Conservation (phyloP, 2,797 vertebrate species). For the Aphelocoma californica region DNA sequence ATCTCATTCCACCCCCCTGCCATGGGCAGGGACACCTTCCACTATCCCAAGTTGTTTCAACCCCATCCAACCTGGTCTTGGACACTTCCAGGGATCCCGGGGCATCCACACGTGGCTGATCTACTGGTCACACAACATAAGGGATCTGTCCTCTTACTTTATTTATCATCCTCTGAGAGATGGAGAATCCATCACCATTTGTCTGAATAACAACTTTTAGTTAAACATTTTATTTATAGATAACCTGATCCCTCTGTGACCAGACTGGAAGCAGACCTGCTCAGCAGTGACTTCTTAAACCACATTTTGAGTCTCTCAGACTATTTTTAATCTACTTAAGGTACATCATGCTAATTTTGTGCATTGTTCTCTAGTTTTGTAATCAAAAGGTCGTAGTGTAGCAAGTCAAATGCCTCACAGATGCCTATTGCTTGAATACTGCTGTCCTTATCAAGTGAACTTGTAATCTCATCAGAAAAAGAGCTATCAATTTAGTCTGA, state of each 20-base stretch:
- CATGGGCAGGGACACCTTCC: not conserved
- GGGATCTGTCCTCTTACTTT: not conserved
- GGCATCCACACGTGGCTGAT: not conserved
- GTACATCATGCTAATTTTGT: not conserved
- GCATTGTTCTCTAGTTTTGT: not conserved
- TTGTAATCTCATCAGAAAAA: slow-evolving; percentile 38
- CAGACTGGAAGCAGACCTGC: not conserved
- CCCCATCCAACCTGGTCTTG: accelerated
- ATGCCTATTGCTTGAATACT: not conserved
- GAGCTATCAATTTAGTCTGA: not conserved
- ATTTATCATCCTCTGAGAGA: not conserved
- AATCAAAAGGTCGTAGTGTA: not conserved
- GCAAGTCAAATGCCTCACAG: not conserved
- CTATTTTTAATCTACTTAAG: slow-evolving; percentile 15
- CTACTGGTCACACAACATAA: not conserved
- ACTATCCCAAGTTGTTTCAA: not conserved
- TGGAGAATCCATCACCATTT: not conserved
- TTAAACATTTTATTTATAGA: not conserved
- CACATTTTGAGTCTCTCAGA: not conserved
- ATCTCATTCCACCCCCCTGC: not conserved
- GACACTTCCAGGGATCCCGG: not conserved
- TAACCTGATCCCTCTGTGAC: not conserved
- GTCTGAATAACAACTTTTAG: not conserved
- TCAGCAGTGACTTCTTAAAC: not conserved
- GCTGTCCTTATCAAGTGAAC: not conserved